Conservation (phyloP, 2,888 invertebrate genomes). For the Pristionchus mayeri region DNA sequence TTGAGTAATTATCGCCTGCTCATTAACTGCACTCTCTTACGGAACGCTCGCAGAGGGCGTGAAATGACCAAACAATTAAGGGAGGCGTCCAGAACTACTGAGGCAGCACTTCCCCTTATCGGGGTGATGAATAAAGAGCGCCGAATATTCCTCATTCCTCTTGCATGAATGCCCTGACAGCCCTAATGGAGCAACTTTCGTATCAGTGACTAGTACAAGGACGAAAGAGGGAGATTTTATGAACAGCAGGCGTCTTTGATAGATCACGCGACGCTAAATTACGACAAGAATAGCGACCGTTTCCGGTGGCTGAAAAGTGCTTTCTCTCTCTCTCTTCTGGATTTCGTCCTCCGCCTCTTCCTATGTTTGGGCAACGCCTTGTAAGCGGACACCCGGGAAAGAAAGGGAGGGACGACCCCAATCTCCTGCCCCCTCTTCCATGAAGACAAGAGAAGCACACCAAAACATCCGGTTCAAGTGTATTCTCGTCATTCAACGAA, state of each 20-base stretch:
- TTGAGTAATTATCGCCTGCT: too few relatives aligned
- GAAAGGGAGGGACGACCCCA: not conserved
- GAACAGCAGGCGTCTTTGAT: too few relatives aligned
- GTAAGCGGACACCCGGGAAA: constrained; percentile 24
- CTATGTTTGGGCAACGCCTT: constrained; percentile 42
- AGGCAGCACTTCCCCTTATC: too few relatives aligned
- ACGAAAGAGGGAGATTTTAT: not conserved
- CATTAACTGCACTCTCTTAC: not conserved
- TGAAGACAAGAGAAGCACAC: not conserved
- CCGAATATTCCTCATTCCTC: too few relatives aligned
- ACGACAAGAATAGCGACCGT: too few relatives aligned
- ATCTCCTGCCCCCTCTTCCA: not conserved
- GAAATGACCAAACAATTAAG: not conserved
- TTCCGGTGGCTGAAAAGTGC: constrained; percentile 19
- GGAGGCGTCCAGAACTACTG: too few relatives aligned
- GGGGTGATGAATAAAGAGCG: too few relatives aligned
- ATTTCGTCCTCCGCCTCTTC: constrained; percentile 18
- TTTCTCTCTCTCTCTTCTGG: constrained; percentile 11
- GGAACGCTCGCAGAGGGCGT: not conserved
- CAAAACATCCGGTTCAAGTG: constrained; percentile 37
- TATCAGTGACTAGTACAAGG: too few relatives aligned
- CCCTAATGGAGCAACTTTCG: too few relatives aligned
- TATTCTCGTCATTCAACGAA: too few relatives aligned
- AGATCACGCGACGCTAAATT: too few relatives aligned
- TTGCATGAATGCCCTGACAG: too few relatives aligned